Evolutionary conservation across 23 tunicate species (phyloP), one percentile per base, ranked within the genome.

Genomic region (Styela plicata): DNA sequence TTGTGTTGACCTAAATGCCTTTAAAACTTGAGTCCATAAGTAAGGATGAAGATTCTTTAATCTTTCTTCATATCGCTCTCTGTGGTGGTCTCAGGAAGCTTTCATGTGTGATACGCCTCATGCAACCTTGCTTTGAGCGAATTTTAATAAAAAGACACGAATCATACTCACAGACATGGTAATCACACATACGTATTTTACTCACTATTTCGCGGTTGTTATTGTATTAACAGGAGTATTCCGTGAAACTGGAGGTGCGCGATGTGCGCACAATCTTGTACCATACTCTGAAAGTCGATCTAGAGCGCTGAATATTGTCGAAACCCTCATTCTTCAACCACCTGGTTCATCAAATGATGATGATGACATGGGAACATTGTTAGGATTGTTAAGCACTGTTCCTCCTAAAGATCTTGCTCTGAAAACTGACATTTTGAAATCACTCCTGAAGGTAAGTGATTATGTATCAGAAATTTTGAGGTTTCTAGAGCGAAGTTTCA

Each of bases 311-410:
- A 67, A 80, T 28, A 74, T 89, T 36, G 87, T 89, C 18, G 85
- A 89, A 73, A 81, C 88, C 1, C 85, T 89, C 25, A 84, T 89
- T 31, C 63, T 85, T 21, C 84, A 89, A 52, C 94, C 88, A 3
- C 86, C 52, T 26, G 61, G 78, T 3, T 78, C 79, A 16, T 62
- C 83, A 17, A 74, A 79, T 64, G 94, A 89, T 57, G 81, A 76
- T 52, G 94, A 89, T 73, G 94, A 89, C 73, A 89, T 89, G 94
- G 85, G 89, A 13, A 89, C 94, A 18, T 61, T 89, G 24, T 74
- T 89, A 17, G 94, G 88, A 2, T 57, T 89, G 28, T 79, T 89
- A 25, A 84, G 94, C 65, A 89, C 94, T 1, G 65, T 89, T 21
- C 63, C 80, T 1, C 75, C 75, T 19, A 34, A 64, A 0, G 78